These are phyloP conservation scores for Alca torda DNA, from an alignment of 2,797 vertebrate genomes.

Conservation along the genomic window DNA sequence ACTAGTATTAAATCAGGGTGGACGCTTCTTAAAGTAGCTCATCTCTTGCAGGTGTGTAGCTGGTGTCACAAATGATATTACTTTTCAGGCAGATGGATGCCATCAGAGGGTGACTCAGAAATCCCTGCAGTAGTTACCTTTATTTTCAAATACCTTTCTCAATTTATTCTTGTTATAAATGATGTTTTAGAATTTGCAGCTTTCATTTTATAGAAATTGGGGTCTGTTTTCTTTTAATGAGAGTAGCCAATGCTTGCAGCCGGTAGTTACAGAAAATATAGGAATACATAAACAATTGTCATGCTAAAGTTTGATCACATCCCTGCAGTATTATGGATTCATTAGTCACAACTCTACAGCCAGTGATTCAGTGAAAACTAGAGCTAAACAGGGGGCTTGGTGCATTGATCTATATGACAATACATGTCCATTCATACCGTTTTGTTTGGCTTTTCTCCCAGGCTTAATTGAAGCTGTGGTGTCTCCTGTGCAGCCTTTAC, in stretches of 20 bases:
- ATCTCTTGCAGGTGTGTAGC: background rate
- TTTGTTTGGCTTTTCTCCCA: background rate
- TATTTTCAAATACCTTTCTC: slow-evolving; percentile 17
- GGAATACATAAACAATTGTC: background rate
- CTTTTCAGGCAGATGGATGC: background rate
- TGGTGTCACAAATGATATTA: background rate
- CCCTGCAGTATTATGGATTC: background rate
- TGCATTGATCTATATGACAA: background rate
- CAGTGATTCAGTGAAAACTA: background rate
- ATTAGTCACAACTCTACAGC: background rate
- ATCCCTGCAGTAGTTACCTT: background rate
- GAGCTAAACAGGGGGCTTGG: background rate
- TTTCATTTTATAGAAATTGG: background rate
- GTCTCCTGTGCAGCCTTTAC: background rate
- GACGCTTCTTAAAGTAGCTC: background rate
- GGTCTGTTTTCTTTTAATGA: background rate
- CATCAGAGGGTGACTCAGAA: background rate
- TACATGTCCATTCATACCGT: background rate
- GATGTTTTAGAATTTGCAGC: background rate
- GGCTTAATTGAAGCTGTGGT: background rate
- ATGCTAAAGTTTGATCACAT: background rate
- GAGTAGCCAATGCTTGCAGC: background rate
- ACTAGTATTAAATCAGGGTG: background rate
- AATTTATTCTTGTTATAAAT: background rate
- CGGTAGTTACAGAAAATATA: background rate